These are phyloP conservation scores for Platalea minor DNA, from an alignment of 2,797 vertebrate species.

Conservation along the genomic window DNA sequence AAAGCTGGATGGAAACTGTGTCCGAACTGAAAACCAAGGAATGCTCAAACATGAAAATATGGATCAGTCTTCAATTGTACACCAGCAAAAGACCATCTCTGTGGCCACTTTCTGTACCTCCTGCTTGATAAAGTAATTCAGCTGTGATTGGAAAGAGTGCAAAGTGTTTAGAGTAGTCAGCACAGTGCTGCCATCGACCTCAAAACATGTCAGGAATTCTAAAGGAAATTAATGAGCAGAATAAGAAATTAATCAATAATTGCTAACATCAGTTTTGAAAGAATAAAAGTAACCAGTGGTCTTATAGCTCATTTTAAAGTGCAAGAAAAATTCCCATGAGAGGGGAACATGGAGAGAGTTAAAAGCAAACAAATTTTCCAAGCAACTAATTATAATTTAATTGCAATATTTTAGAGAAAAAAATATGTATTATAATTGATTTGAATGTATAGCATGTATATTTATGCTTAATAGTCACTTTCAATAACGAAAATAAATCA, in stretches of 20 bases:
- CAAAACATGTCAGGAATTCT: not conserved
- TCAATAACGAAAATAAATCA: not conserved
- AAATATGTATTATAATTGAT: not conserved
- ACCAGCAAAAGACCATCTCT: not conserved
- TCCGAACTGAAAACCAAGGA: not conserved
- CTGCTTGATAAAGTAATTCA: not conserved
- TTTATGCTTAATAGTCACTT: not conserved
- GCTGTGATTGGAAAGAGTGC: not conserved
- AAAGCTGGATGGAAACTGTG: not conserved
- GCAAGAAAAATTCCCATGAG: not conserved
- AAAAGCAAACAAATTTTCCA: not conserved
- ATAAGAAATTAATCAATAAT: not conserved
- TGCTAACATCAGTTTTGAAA: not conserved
- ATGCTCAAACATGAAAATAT: not conserved
- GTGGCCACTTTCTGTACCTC: not conserved
- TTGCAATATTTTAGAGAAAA: not conserved
- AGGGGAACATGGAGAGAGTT: not conserved
- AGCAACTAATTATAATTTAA: not conserved
- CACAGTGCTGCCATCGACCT: not conserved
- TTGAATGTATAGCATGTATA: not conserved
- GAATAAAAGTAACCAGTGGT: not conserved
- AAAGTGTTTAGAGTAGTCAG: not conserved
- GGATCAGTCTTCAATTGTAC: not conserved
- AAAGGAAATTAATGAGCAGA: not conserved
- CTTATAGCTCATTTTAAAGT: not conserved